phyloP scores from a whole-genome alignment of 2,888 invertebrate species.

The Eulithis prunata region DNA sequence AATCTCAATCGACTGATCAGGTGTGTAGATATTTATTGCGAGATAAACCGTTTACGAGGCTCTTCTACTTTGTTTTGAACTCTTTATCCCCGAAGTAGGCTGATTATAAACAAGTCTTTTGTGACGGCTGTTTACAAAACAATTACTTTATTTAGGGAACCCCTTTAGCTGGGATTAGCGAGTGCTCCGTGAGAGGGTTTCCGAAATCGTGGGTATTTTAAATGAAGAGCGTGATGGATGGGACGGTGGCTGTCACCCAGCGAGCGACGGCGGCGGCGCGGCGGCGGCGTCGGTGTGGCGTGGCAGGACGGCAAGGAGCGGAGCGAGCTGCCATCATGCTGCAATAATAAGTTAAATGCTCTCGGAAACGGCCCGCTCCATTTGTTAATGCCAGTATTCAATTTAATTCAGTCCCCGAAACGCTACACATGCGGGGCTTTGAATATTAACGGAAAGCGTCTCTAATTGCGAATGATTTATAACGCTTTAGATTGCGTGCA shows the following conservation, averaged over 20 bases:
- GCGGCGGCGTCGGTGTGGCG: slow-evolving; percentile 49
- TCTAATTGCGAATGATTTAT: slow-evolving; percentile 61
- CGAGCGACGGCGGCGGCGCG: slow-evolving; percentile 52
- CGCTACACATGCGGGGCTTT: slow-evolving; percentile 71
- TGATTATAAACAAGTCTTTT: slow-evolving; percentile 62
- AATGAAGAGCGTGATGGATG: slow-evolving; percentile 83
- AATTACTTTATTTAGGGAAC: slow-evolving; percentile 70
- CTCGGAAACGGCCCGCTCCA: slow-evolving; percentile 77
- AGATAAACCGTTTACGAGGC: slow-evolving; percentile 78
- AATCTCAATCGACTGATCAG: slow-evolving; percentile 76
- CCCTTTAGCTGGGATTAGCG: slow-evolving; percentile 71
- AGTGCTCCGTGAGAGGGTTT: slow-evolving; percentile 66
- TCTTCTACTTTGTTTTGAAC: slow-evolving; percentile 77
- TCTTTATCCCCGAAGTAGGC: slow-evolving; percentile 64
- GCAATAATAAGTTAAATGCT: slow-evolving; percentile 81
- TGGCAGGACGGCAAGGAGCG: slow-evolving; percentile 50
- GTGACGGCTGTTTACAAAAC: slow-evolving; percentile 67
- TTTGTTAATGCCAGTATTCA: slow-evolving; percentile 83
- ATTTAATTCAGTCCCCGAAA: slow-evolving; percentile 80
- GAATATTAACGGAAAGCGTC: slow-evolving; percentile 70
- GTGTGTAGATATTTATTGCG: slow-evolving; percentile 79
- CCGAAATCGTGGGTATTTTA: slow-evolving; percentile 80
- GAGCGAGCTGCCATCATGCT: slow-evolving; percentile 64
- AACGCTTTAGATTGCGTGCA: slow-evolving; percentile 41
- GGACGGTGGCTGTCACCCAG: slow-evolving; percentile 74